Conservation (phyloP, 2,113 vertebrate species). For the Tachysurus fulvidraco region DNA sequence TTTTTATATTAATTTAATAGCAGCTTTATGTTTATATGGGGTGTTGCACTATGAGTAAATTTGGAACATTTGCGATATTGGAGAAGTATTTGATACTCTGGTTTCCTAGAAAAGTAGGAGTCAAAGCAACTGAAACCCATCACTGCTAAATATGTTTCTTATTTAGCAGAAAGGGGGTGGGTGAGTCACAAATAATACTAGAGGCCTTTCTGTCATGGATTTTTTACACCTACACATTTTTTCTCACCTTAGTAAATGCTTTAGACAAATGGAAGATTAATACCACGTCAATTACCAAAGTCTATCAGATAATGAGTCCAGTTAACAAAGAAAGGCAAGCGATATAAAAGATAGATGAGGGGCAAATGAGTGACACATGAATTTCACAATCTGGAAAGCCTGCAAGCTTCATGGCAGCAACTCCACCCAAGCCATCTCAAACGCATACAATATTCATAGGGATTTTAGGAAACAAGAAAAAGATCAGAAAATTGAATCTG, state of each 20-base stretch:
- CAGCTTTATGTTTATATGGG: neutral
- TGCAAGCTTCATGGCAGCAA: neutral
- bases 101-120: neutral
- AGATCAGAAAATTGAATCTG: neutral
- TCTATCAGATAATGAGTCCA: neutral
- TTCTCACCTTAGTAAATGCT: conserved; percentile 6
- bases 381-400: conserved; percentile 27
- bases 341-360: neutral
- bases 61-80: neutral
- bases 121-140: conserved; percentile 59
- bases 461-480: neutral
- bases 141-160: conserved; percentile 37
- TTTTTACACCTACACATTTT: conserved; percentile 1
- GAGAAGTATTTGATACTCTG: neutral
- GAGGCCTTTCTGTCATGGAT: neutral
- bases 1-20: neutral
- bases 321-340: neutral
- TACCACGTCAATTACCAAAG: neutral
- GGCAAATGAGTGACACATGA: conserved; percentile 35
- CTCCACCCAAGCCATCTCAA: neutral
- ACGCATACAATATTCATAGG: neutral
- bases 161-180: neutral
- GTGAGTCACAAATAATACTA: conserved; percentile 28
- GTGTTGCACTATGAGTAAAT: neutral
- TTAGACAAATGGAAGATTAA: neutral